Evolutionary conservation across 2,113 vertebrate genomes (phyloP).

Genomic region (Uropsilus gracilis): DNA sequence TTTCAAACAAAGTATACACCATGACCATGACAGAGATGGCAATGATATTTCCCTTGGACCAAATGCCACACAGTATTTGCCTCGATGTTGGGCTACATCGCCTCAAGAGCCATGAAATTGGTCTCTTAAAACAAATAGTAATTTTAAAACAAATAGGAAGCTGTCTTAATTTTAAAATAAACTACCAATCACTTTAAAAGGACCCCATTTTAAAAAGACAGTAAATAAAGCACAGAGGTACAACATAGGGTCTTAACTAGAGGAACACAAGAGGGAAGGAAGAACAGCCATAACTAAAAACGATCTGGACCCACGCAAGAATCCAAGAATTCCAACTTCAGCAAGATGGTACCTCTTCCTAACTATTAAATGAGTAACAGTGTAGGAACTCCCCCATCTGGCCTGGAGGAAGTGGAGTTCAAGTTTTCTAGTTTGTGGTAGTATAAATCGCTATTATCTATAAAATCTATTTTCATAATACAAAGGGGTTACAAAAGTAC

Average conservation of each 20-base stretch:
- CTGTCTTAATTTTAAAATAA: neutral
- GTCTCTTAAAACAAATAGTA: conserved; percentile 5
- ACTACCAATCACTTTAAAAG: neutral
- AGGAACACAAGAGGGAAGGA: neutral
- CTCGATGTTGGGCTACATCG: neutral
- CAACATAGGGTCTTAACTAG: neutral
- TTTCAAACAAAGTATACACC: neutral
- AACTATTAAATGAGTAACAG: neutral
- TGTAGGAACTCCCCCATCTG: neutral
- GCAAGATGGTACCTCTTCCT: neutral
- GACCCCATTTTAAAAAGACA: neutral
- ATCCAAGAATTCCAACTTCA: neutral
- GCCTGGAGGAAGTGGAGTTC: neutral
- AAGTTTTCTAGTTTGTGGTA: neutral
- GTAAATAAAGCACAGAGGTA: neutral
- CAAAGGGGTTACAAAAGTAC: neutral
- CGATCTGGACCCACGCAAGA: neutral
- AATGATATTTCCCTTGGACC: neutral
- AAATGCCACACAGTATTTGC: neutral
- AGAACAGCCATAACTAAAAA: neutral
- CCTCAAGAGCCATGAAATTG: neutral
- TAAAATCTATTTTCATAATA: conserved; percentile 1
- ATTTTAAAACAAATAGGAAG: neutral
- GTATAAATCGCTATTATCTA: neutral
- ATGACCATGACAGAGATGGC: accelerated